These are phyloP conservation scores for Formica exsecta DNA, from an alignment of 1,140 invertebrate species.

Conservation along the genomic window DNA sequence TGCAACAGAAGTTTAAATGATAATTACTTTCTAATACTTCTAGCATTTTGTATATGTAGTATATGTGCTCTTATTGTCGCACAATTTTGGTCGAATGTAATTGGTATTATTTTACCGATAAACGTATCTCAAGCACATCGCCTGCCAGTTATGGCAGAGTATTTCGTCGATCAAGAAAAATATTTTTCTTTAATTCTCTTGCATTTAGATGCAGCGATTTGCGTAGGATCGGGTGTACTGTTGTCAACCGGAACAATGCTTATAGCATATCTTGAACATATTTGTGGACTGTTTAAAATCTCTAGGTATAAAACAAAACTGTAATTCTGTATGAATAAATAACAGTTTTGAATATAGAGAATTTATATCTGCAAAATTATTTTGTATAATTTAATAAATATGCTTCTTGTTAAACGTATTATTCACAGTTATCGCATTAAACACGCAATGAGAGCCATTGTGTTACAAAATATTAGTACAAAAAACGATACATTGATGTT, in stretches of 20 bases:
- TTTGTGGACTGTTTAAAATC: not conserved
- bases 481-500: no score
- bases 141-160: not conserved
- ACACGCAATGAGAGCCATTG: no score
- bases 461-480: no score
- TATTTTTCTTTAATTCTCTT: not conserved
- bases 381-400: no score
- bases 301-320: not conserved
- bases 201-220: not conserved
- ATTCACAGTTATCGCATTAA: no score
- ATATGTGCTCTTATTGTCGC: not conserved
- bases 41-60: not conserved
- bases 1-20: not conserved
- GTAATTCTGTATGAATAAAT: no score
- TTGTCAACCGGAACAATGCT: not conserved
- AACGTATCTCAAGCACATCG: not conserved
- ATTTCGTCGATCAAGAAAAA: conserved; percentile 7
- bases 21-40: not conserved
- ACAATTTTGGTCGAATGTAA: conserved; percentile 1
- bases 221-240: not conserved
- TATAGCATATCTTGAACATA: not conserved
- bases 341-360: no score
- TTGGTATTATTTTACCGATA: not conserved
- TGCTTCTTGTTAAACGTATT: no score
- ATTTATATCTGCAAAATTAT: no score